A percentile compares a stretch with the other conserved stretches of the same genome.
These are phyloP conservation scores for Scomber japonicus DNA, from an alignment of 2,113 vertebrate species.

Conservation along the genomic window DNA sequence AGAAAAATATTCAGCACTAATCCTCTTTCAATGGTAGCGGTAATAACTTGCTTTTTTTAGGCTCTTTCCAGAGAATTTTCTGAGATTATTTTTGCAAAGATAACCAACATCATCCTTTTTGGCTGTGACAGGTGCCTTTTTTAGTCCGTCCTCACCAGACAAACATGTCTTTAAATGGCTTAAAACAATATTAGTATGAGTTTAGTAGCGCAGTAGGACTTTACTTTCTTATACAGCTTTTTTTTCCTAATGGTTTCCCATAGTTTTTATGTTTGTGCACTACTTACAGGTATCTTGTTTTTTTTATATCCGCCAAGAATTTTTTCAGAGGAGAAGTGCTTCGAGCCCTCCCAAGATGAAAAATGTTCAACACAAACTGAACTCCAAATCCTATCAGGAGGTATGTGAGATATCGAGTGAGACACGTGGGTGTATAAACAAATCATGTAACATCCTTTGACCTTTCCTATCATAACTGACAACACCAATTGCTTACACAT, in stretches of 20 bases:
- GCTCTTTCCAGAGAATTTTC: too few relatives aligned
- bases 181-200: too few relatives aligned
- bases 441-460: not conserved
- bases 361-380: not conserved
- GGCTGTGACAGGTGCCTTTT: not conserved
- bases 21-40: too few relatives aligned
- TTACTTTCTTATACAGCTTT: too few relatives aligned
- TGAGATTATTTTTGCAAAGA: not conserved
- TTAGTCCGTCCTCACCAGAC: not conserved
- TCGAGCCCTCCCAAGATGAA: not conserved
- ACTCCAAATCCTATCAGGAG: not conserved
- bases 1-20: too few relatives aligned
- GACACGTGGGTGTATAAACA: not conserved
- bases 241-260: too few relatives aligned
- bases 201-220: too few relatives aligned
- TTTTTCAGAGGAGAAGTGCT: too few relatives aligned
- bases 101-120: not conserved
- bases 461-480: conserved; percentile 18
- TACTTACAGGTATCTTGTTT: too few relatives aligned
- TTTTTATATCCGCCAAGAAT: too few relatives aligned
- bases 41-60: too few relatives aligned
- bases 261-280: too few relatives aligned
- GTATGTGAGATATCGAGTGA: not conserved
- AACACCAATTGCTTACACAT: not conserved
- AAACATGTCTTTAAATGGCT: not conserved